Evolutionary conservation across 1,140 invertebrate genomes (phyloP).

Genomic region (Zaprionus capensis): DNA sequence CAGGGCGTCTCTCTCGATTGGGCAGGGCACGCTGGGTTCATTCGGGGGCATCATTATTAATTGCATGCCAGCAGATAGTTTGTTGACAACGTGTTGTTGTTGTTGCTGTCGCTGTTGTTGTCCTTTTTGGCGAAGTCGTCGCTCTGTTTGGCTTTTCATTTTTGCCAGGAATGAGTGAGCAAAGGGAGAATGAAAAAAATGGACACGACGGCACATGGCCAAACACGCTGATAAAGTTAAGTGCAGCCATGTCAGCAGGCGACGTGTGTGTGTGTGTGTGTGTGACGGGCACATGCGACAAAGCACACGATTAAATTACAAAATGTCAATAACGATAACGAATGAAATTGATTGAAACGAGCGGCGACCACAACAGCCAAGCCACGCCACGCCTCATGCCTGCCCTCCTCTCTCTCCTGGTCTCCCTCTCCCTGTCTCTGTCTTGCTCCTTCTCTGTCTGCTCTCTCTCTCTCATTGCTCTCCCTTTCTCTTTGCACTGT

Average conservation of each 20-base stretch:
- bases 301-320: slow-evolving; percentile 82
- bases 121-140: slow-evolving; percentile 11
- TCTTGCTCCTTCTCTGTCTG: too few species aligned
- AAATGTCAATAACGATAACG: slow-evolving; percentile 71
- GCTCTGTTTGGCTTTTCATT: slow-evolving; percentile 29
- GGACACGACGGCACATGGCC: slow-evolving; percentile 32
- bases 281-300: slow-evolving; percentile 62
- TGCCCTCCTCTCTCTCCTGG: background rate
- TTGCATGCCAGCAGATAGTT: slow-evolving; percentile 26
- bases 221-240: slow-evolving; percentile 78
- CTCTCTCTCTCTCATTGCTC: too few species aligned
- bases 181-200: slow-evolving; percentile 7
- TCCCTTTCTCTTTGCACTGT: slow-evolving; percentile 31
- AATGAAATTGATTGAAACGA: slow-evolving; percentile 82
- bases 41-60: slow-evolving; percentile 20
- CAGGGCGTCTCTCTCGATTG: background rate
- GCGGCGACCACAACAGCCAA: slow-evolving; percentile 59
- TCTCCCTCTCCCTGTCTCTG: background rate
- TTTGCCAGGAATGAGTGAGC: slow-evolving; percentile 15
- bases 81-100: slow-evolving; percentile 20
- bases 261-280: slow-evolving; percentile 25
- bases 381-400: background rate
- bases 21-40: background rate
- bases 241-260: slow-evolving; percentile 53
- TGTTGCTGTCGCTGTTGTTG: slow-evolving; percentile 16